Conservation (phyloP, 2,797 vertebrate genomes). For the Petrocephalus schoutedeni region DNA sequence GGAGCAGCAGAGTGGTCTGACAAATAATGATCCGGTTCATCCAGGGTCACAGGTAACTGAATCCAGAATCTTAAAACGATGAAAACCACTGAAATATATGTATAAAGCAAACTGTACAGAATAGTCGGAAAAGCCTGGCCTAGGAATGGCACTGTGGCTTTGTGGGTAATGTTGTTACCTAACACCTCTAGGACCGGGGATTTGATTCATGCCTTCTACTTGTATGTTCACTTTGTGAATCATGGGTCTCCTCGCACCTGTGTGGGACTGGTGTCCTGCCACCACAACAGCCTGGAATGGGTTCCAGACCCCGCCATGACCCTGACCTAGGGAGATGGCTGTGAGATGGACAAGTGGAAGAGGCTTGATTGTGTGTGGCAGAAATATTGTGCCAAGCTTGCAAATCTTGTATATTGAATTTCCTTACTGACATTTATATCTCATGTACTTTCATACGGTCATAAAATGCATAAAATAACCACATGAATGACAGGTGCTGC, state of each 20-base stretch:
- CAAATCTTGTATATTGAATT: slow-evolving; percentile 2
- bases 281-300: neutral
- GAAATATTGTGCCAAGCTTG: neutral
- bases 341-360: neutral
- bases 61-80: slow-evolving; percentile 1
- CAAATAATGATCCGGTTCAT: neutral
- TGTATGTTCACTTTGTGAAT: neutral
- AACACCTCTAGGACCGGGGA: neutral
- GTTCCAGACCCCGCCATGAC: neutral
- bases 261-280: neutral
- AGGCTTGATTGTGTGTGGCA: neutral
- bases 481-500: neutral
- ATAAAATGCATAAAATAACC: slow-evolving; percentile 4
- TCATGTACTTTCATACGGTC: neutral
- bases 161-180: neutral
- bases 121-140: neutral
- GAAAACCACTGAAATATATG: neutral
- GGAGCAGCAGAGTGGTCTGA: neutral
- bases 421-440: slow-evolving; percentile 9
- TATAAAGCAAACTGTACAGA: neutral
- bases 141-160: neutral
- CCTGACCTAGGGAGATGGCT: neutral
- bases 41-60: neutral
- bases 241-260: neutral
- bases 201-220: neutral